These are phyloP conservation scores for Scaptomyza tumidula DNA, from an alignment of 2,888 invertebrate species.

Conservation along the genomic window DNA sequence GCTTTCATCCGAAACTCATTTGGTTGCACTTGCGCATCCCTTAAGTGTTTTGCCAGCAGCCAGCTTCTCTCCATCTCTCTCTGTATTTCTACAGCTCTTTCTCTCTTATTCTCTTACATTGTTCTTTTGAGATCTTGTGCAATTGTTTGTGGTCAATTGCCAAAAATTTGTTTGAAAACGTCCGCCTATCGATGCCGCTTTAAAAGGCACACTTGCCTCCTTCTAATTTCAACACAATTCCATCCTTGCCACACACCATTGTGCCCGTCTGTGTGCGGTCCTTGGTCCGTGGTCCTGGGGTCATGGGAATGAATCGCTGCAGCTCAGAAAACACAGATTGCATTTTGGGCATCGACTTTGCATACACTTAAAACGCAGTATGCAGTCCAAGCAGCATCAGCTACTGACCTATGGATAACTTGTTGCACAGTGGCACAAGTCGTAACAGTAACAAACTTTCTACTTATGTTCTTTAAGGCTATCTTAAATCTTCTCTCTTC, in stretches of 20 bases:
- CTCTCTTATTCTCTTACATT: slow-evolving; percentile 8
- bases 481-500: background rate
- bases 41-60: slow-evolving; percentile 66
- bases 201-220: slow-evolving; percentile 17
- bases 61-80: slow-evolving; percentile 1
- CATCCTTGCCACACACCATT: slow-evolving; percentile 19
- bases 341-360: slow-evolving; percentile 65
- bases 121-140: slow-evolving; percentile 33
- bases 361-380: slow-evolving; percentile 69
- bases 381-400: background rate
- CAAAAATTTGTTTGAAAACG: slow-evolving; percentile 58
- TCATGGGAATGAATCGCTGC: slow-evolving; percentile 65
- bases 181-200: slow-evolving; percentile 25
- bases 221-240: slow-evolving; percentile 3
- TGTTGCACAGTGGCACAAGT: slow-evolving; percentile 20
- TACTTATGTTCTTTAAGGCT: no score
- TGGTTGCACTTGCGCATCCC: slow-evolving; percentile 73
- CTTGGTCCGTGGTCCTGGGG: slow-evolving; percentile 43
- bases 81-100: slow-evolving; percentile 1
- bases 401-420: slow-evolving; percentile 1
- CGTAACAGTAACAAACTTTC: background rate
- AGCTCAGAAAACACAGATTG: slow-evolving; percentile 58
- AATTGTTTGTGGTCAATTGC: slow-evolving; percentile 72
- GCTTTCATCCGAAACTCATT: slow-evolving; percentile 77
- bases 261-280: slow-evolving; percentile 43